Evolutionary conservation across 2,888 invertebrate genomes (phyloP).

Genomic region (Formica aserva): DNA sequence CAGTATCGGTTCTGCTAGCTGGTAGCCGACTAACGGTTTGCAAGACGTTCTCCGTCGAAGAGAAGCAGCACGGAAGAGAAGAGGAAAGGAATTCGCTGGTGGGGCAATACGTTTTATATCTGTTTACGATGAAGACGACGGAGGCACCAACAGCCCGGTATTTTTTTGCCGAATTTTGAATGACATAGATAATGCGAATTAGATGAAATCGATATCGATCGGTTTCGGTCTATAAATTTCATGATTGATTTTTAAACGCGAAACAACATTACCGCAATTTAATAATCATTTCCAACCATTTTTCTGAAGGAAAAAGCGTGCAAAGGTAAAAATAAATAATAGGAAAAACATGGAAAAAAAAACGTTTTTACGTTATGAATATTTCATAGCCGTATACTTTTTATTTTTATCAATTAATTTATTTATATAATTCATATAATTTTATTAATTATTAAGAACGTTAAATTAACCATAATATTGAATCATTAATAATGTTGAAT

Average conservation of each 20-base stretch:
- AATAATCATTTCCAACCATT: slow-evolving; percentile 2
- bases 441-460: not conserved
- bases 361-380: not conserved
- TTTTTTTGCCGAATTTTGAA: slow-evolving; percentile 23
- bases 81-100: slow-evolving; percentile 53
- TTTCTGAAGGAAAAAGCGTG: not conserved
- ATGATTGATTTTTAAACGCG: not conserved
- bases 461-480: not conserved
- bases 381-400: not conserved
- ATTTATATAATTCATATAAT: no score
- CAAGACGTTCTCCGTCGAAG: slow-evolving; percentile 20
- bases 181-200: not conserved
- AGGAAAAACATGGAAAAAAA: not conserved
- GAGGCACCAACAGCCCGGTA: not conserved
- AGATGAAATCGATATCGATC: not conserved
- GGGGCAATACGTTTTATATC: slow-evolving; percentile 33
- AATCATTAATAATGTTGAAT: not conserved
- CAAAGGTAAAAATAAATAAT: not conserved
- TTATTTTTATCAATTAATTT: not conserved
- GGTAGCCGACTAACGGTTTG: slow-evolving; percentile 46
- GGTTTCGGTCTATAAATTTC: not conserved
- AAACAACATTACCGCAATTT: not conserved
- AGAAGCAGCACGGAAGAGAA: slow-evolving; percentile 33
- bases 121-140: not conserved
- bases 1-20: slow-evolving; percentile 51